Percentiles rank a stretch among this genome's conserved stretches.
Evolutionary conservation across 2,113 vertebrate genomes (phyloP).

Genomic region (Tautogolabrus adspersus): DNA sequence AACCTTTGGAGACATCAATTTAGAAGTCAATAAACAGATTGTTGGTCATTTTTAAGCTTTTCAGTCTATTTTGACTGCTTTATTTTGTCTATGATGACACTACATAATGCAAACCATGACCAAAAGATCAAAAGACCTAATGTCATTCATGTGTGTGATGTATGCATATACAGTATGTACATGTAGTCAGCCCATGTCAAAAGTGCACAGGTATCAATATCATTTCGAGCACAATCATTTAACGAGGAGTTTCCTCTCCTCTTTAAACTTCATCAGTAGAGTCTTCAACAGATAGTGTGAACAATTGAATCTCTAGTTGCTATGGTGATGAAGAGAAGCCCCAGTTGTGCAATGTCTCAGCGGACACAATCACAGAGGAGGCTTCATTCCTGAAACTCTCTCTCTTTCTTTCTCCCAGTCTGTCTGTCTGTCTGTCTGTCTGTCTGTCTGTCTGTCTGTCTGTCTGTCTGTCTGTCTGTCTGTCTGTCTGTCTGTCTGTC

Average conservation of each 20-base stretch:
- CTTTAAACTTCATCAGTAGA: constrained; percentile 44
- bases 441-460: too few relatives aligned
- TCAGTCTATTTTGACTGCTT: not conserved
- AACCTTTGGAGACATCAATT: too few relatives aligned
- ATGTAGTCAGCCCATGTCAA: too few relatives aligned
- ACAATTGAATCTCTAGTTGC: constrained; percentile 62
- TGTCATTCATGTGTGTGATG: not conserved
- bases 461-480: too few relatives aligned
- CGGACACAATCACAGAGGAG: constrained; percentile 46
- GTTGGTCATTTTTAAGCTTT: too few relatives aligned
- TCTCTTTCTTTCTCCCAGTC: constrained; percentile 25
- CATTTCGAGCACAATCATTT: not conserved
- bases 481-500: too few relatives aligned
- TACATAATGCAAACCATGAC: not conserved
- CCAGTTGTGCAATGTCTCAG: constrained; percentile 64
- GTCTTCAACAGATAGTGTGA: constrained; percentile 40
- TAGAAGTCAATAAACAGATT: too few relatives aligned
- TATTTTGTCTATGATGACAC: not conserved
- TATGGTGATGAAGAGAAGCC: constrained; percentile 68
- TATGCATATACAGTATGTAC: not conserved
- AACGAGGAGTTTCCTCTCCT: not conserved
- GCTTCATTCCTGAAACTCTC: constrained; percentile 44
- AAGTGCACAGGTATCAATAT: not conserved
- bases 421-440: not conserved
- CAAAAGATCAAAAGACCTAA: too few relatives aligned